Conservation (phyloP, 2,113 vertebrate species). For the Clupea harengus region DNA sequence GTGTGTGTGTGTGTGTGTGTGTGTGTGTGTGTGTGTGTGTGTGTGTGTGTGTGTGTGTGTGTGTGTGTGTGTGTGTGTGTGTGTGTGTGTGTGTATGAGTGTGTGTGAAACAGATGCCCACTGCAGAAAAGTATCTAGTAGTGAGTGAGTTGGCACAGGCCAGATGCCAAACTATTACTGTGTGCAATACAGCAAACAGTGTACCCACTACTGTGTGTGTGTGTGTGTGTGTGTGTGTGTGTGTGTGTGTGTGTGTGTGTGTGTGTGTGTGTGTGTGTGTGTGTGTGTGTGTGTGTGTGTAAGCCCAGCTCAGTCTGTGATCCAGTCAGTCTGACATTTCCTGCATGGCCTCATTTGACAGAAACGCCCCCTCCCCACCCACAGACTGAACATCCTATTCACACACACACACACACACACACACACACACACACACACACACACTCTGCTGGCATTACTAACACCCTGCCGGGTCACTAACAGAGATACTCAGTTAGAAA, state of each 20-base stretch:
- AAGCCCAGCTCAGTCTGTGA: slow-evolving; percentile 18
- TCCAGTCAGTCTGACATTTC: slow-evolving; percentile 52
- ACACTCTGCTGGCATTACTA: no score
- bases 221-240: no score
- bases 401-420: slow-evolving; percentile 8
- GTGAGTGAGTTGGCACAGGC: no score
- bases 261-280: neutral
- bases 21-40: neutral
- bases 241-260: no score
- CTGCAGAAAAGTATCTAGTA: no score
- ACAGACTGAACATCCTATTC: slow-evolving; percentile 75
- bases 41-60: neutral
- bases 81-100: neutral
- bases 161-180: no score
- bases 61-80: neutral
- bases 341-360: slow-evolving; percentile 44
- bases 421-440: slow-evolving; percentile 26
- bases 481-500: no score
- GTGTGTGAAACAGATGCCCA: neutral
- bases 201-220: no score
- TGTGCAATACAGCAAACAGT: no score
- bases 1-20: neutral
- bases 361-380: slow-evolving; percentile 48
- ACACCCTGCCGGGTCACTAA: no score
- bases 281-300: neutral